Evolutionary conservation across 2,113 vertebrate genomes (phyloP), one percentile per base, ranked within the genome.

Genomic region (Charadrius vociferus): DNA sequence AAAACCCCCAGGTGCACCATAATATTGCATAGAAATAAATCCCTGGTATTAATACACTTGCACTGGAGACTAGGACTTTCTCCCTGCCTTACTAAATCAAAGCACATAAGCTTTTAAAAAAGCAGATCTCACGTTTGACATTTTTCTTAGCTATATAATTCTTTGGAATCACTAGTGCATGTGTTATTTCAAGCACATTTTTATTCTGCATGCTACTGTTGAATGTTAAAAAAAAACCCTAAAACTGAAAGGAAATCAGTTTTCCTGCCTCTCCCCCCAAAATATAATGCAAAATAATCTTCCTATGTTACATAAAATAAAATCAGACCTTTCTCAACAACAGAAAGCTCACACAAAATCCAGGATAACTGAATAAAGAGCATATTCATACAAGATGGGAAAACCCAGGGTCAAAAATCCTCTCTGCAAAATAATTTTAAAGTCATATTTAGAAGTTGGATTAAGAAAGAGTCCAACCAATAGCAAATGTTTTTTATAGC

Each of bases 21-120:
- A 81, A 86, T 89, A 91, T 97, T 98, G 97, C 97, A 97, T 97
- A 97, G 97, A 96, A 97, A 67, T 72, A 96, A 95, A 86, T 94
- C 94, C 95, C 95, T 93, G 71, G 93, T 65, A 92, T 94, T 90
- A 83, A 80, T 56, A 94, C 43, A 14, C 53, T 93, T 80, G 81
- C 80, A 80, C 72, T 89, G 50, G 14, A 90, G 63, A 71, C 62
- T 67, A 55, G 56, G 70, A 81, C 59, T n/a, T 83, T 86, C 61
- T 82, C 81, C 83, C 63, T 73, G 45, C 79, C 75, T 79, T 91
- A 81, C 93, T 92, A 93, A 72, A 83, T 50, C 78, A 91, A 97
- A 96, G 70, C 73, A 89, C 24, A 1, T 19, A 72, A 1, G 3
- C 81, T 87, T 63, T 75, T 74, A 45, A 39, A 61, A 86, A 95